A percentile compares a stretch with the other conserved stretches of the same genome.
These are phyloP conservation scores for Eristalis tenax DNA, from an alignment of 2,888 invertebrate species.

Conservation along the genomic window DNA sequence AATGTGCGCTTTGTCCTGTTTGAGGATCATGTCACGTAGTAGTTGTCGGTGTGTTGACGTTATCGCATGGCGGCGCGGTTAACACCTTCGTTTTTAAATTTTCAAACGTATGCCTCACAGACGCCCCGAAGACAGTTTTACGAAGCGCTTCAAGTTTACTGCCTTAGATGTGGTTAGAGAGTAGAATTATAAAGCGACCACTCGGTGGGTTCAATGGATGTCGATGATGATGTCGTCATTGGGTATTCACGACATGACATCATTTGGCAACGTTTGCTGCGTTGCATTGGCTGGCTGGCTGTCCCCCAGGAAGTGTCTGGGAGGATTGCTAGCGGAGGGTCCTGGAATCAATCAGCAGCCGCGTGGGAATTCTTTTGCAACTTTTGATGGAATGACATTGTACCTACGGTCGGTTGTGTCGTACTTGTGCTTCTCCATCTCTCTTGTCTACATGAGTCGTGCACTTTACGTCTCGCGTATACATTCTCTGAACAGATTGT, in stretches of 20 bases:
- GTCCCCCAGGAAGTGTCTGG: neutral
- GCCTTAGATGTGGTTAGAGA: neutral
- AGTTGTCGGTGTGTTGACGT: slow-evolving; percentile 54
- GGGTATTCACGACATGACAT: neutral
- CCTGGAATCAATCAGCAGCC: neutral
- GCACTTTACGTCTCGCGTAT: too few relatives aligned
- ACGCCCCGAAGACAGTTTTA: slow-evolving; percentile 11
- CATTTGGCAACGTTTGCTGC: neutral
- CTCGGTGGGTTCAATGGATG: neutral
- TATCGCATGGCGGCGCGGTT: slow-evolving; percentile 42
- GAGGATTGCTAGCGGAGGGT: neutral
- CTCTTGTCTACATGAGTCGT: too few relatives aligned
- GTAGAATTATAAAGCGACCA: neutral
- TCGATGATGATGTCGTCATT: neutral
- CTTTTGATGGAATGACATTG: too few relatives aligned
- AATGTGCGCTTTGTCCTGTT: slow-evolving; percentile 63
- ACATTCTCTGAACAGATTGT: too few relatives aligned
- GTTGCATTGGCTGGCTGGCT: too few relatives aligned
- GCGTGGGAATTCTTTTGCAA: too few relatives aligned
- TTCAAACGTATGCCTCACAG: slow-evolving; percentile 12
- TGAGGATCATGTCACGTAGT: slow-evolving; percentile 71
- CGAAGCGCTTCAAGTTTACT: slow-evolving; percentile 33
- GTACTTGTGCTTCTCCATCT: too few relatives aligned
- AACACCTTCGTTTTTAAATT: slow-evolving; percentile 50
- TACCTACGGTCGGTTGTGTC: too few relatives aligned